These are phyloP conservation scores for Cololabis saira DNA, from an alignment of 2,113 vertebrate genomes.

Conservation along the genomic window DNA sequence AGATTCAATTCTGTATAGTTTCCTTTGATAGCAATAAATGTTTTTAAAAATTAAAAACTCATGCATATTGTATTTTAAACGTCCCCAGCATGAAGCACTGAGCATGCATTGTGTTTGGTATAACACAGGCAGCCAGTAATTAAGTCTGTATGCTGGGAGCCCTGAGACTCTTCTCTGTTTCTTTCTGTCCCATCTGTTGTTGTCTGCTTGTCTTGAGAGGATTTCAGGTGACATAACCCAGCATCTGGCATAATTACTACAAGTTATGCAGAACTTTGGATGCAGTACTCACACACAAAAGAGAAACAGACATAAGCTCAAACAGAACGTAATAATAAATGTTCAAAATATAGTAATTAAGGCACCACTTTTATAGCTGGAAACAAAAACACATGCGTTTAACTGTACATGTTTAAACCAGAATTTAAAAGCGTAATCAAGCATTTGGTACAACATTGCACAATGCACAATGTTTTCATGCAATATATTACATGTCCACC, in stretches of 20 bases:
- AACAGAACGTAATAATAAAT: neutral
- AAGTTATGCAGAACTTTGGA: neutral
- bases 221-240: neutral
- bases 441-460: no score
- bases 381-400: no score
- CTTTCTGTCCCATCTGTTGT: neutral
- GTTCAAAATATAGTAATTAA: no score
- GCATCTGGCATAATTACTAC: neutral
- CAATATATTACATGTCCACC: no score
- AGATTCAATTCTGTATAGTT: neutral
- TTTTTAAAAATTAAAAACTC: neutral
- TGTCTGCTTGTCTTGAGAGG: neutral
- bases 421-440: no score
- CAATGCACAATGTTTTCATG: no score
- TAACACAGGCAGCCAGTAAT: neutral
- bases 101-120: neutral
- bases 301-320: neutral
- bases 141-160: neutral
- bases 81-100: neutral
- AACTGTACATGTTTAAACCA: no score
- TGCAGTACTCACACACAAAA: neutral
- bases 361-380: no score
- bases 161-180: neutral
- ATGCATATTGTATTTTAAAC: neutral
- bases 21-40: neutral